Conservation (phyloP, 2,113 vertebrate genomes). For the Lathamus discolor region DNA sequence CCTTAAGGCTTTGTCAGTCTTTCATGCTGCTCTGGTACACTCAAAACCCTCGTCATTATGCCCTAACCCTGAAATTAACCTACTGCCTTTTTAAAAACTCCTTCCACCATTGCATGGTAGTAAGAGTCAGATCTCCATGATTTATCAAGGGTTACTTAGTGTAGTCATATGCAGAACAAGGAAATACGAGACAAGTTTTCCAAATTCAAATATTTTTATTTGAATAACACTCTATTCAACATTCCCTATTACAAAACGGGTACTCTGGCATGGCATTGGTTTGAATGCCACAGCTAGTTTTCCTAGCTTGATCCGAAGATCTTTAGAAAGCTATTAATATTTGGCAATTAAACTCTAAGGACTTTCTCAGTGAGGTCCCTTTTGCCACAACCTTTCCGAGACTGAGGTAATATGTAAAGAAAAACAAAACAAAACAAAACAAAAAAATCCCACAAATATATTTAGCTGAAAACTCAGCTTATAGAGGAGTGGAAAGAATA, state of each 20-base stretch:
- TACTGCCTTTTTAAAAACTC: background rate
- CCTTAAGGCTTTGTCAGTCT: background rate
- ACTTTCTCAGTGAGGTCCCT: background rate
- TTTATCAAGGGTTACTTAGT: background rate
- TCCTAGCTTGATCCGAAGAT: background rate
- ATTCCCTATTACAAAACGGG: background rate
- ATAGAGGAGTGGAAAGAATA: background rate
- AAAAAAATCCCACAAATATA: background rate
- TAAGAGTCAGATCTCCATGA: background rate
- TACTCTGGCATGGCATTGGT: background rate
- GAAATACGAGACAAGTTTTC: background rate
- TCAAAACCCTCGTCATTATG: accelerated
- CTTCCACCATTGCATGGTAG: background rate
- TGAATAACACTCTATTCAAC: background rate
- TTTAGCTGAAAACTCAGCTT: background rate
- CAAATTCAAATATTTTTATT: background rate
- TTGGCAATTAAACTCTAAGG: constrained; percentile 12
- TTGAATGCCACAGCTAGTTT: background rate
- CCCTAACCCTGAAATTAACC: background rate
- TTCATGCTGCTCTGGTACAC: background rate
- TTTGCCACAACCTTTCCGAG: constrained; percentile 37
- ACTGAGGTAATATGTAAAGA: background rate
- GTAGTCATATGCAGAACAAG: background rate
- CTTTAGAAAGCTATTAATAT: background rate
- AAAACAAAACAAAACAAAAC: no score